Base-by-base conservation (phyloP, 1,140 invertebrate genomes). In the Cecropterus lyciades region DNA sequence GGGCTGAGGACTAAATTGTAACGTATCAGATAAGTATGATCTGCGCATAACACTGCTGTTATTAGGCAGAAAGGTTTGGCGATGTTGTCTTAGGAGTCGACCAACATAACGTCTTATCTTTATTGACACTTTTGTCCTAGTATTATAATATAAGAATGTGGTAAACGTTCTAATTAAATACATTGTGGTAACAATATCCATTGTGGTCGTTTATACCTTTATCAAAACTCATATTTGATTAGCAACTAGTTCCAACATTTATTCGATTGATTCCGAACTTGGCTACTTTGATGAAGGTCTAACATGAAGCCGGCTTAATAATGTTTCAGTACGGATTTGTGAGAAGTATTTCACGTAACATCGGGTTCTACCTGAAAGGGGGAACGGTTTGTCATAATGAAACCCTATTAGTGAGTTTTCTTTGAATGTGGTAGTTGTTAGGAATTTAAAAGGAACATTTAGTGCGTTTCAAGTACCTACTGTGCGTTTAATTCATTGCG, bases 211-310 rank as follows among this genome's bases (percentile, higher is more conserved):
- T 24, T 16, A 3, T 7, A 60, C 57, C 57, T 60, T 60, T 20
- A 60, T 60, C 57, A 60, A 60, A 49, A 60, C 45, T 60, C 14
- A 49, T 62, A 49, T 49, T 62, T 49, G 27, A 62, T 49, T 62
- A 62, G 57, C 43, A 17, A 62, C 11, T 49, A 48, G 63, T 70
- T 66, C 43, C 57, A 70, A 70, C 57, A 55, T 51, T 55, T 55
- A 67, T 55, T 72, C 65, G 43, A 73, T 73, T 70, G 71, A 73
- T 65, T 73, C 59, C 66, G 63, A 67, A 73, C 55, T 67, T 67
- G 64, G 15, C 30, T 62, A 67, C 68, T 70, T 73, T 70, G 71
- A 73, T 57, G 68, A 53, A 70, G 71, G 71, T 73, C 30, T 7
- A 49, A 49, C 57, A 62, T 49, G 27, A 37, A 49, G 43, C 45